A percentile compares a stretch with the other conserved stretches of the same genome.
Conservation (phyloP, 2,113 vertebrate genomes). For the Willisornis vidua region DNA sequence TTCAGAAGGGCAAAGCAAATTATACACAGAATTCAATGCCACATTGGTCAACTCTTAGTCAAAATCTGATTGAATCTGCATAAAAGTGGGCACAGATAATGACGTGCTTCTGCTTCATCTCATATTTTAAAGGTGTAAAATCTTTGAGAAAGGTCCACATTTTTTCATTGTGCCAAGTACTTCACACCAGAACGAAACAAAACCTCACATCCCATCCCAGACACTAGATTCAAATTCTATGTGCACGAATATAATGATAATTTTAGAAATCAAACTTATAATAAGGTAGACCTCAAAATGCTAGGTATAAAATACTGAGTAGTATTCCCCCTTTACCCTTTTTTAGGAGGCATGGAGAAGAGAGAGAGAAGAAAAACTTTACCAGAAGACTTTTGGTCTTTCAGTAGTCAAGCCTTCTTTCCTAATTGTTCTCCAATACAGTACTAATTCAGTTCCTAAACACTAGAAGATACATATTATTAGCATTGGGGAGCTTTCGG, state of each 20-base stretch:
- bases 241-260: fast-evolving
- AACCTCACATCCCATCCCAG: neutral
- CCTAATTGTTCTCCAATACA: neutral
- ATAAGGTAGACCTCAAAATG: neutral
- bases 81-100: neutral
- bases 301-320: neutral
- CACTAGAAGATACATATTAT: too few species aligned
- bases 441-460: neutral
- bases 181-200: neutral
- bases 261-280: neutral
- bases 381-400: neutral
- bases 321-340: neutral
- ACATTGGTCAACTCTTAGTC: neutral
- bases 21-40: neutral
- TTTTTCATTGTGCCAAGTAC: neutral
- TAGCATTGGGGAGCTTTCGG: neutral
- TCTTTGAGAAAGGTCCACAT: neutral
- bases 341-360: neutral
- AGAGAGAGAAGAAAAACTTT: neutral
- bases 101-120: neutral
- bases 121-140: neutral
- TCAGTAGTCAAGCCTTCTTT: neutral
- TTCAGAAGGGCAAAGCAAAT: neutral
- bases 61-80: neutral
- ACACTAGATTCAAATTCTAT: neutral